Evolutionary conservation across 2,888 invertebrate genomes (phyloP).

Genomic region (Drosophila flavopinicola): DNA sequence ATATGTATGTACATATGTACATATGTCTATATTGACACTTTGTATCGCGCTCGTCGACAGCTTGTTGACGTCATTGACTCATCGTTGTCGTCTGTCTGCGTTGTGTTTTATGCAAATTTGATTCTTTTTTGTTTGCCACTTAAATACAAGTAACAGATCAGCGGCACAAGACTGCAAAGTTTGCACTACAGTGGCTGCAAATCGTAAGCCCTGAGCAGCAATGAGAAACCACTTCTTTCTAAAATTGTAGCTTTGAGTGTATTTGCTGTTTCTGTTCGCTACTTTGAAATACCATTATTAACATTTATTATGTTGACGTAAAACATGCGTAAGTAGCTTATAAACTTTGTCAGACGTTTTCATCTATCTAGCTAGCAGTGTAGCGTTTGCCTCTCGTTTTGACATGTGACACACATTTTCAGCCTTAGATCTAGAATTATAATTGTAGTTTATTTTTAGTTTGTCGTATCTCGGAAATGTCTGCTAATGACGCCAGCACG

Average conservation of each 20-base stretch:
- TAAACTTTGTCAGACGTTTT: too few relatives aligned
- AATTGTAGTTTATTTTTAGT: slow-evolving; percentile 45
- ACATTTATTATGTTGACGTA: too few relatives aligned
- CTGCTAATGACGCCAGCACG: slow-evolving; percentile 60
- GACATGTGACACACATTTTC: slow-evolving; percentile 47
- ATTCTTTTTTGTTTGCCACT: slow-evolving; percentile 19
- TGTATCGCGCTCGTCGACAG: slow-evolving; percentile 36
- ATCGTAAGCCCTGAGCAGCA: too few relatives aligned
- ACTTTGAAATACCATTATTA: too few relatives aligned
- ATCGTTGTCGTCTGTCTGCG: slow-evolving; percentile 25
- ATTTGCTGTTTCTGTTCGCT: too few relatives aligned
- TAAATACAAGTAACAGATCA: slow-evolving; percentile 19
- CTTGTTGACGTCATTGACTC: slow-evolving; percentile 66
- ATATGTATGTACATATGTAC: slow-evolving; percentile 17
- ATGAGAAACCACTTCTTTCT: too few relatives aligned
- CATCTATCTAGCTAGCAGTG: not conserved
- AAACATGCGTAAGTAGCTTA: too few relatives aligned
- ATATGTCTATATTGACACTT: slow-evolving; percentile 41
- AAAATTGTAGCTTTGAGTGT: too few relatives aligned
- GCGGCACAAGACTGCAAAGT: slow-evolving; percentile 13
- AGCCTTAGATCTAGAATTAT: slow-evolving; percentile 38
- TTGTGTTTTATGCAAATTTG: slow-evolving; percentile 54
- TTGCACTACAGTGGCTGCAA: slow-evolving; percentile 18
- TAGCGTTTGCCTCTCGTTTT: slow-evolving; percentile 4
- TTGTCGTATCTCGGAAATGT: slow-evolving; percentile 10